A percentile compares a stretch with the other conserved stretches of the same genome.
Conservation (phyloP, 2,888 invertebrate species). For the Erpobdella octoculata region DNA sequence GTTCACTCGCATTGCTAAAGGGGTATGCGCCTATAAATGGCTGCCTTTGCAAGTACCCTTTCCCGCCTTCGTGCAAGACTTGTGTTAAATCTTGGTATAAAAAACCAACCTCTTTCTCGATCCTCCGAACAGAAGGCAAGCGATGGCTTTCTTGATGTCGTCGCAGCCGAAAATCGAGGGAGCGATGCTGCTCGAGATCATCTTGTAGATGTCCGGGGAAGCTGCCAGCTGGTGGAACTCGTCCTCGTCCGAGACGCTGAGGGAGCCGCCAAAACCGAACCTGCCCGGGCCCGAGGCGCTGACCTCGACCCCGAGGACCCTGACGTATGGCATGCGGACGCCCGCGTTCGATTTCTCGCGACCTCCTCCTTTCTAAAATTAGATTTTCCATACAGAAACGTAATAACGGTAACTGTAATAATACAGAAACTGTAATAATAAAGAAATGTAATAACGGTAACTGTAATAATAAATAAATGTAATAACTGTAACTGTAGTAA, state of each 20-base stretch:
- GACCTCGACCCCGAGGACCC: slow-evolving; percentile 82
- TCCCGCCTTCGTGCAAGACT: too few species aligned
- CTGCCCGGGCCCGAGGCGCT: slow-evolving; percentile 60
- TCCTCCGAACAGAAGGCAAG: slow-evolving; percentile 88
- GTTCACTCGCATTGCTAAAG: too few species aligned
- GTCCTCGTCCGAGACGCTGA: slow-evolving; percentile 66
- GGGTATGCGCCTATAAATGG: too few species aligned
- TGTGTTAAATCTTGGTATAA: too few species aligned
- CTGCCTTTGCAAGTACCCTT: too few species aligned
- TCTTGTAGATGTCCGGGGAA: slow-evolving; percentile 76
- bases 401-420: too few species aligned
- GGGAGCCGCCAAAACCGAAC: slow-evolving; percentile 44
- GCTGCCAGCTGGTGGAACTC: slow-evolving; percentile 75
- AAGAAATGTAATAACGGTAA: too few species aligned
- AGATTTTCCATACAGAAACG: background rate
- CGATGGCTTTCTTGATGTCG: slow-evolving; percentile 94
- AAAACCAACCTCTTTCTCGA: slow-evolving; percentile 55
- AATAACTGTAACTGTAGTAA: too few species aligned
- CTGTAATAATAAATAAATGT: too few species aligned
- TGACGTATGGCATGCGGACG: slow-evolving; percentile 83
- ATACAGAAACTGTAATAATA: too few species aligned
- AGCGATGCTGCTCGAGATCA: slow-evolving; percentile 79
- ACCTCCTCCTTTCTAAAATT: slow-evolving; percentile 40
- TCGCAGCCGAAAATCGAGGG: slow-evolving; percentile 88
- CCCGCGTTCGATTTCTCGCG: slow-evolving; percentile 64